Conservation (phyloP, 2,888 invertebrate species). For the Schrankia costaestrigalis region DNA sequence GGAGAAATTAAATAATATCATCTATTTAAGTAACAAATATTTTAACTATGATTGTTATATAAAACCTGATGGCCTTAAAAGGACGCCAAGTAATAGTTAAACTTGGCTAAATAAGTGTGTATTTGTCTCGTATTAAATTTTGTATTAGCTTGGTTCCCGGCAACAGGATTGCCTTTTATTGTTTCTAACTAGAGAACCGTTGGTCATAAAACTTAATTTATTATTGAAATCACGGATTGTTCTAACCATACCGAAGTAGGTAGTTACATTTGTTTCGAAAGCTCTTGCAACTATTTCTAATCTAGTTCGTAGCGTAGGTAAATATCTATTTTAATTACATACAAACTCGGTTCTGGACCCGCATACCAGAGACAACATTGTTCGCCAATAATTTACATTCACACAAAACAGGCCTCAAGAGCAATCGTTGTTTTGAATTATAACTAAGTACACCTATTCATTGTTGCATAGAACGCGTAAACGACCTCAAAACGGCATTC, state of each 20-base stretch:
- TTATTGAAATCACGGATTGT: conserved; percentile 33
- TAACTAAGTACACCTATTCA: conserved; percentile 12
- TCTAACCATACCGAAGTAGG: conserved; percentile 31
- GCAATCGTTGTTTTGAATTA: conserved; percentile 7
- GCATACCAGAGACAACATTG: conserved; percentile 48
- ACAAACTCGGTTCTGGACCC: conserved; percentile 36
- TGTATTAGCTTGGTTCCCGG: conserved; percentile 38
- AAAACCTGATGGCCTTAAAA: conserved; percentile 52
- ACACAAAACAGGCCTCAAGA: conserved; percentile 1
- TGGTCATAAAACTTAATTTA: conserved; percentile 46
- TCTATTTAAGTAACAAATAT: too few relatives aligned
- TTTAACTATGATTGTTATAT: too few relatives aligned
- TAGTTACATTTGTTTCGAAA: conserved; percentile 56
- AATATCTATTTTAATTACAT: conserved; percentile 70
- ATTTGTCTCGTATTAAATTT: too few relatives aligned
- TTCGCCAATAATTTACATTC: conserved; percentile 31
- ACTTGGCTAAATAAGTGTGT: too few relatives aligned
- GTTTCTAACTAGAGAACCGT: conserved; percentile 31
- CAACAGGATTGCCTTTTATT: conserved; percentile 19
- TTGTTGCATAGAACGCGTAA: conserved; percentile 52
- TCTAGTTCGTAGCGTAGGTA: conserved; percentile 59
- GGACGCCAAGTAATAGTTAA: conserved; percentile 48
- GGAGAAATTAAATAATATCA: too few relatives aligned
- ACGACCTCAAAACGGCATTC: conserved; percentile 79
- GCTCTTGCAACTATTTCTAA: conserved; percentile 58